These are phyloP conservation scores for Myripristis murdjan DNA, from an alignment of 2,797 vertebrate species.

Conservation along the genomic window DNA sequence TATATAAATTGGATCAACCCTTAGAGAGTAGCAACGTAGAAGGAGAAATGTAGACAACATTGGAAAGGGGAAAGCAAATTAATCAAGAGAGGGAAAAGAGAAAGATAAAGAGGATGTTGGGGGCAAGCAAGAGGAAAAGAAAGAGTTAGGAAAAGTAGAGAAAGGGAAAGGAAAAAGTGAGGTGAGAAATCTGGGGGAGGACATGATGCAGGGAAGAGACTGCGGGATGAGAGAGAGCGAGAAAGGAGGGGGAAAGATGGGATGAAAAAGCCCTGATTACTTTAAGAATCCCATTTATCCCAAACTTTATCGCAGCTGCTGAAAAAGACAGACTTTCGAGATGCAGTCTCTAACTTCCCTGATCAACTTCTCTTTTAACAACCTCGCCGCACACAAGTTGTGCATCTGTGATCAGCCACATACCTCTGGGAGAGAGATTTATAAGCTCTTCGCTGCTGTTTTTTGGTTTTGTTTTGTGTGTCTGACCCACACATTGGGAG, in stretches of 20 bases:
- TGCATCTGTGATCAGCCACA: neutral
- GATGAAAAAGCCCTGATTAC: constrained; percentile 17
- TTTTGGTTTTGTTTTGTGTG: too few relatives aligned
- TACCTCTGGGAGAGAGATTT: constrained; percentile 10
- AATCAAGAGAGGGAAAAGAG: constrained; percentile 30
- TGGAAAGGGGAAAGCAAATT: constrained; percentile 6
- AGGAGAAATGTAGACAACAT: neutral
- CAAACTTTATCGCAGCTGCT: constrained; percentile 18
- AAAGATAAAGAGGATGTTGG: neutral
- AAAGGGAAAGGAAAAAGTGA: constrained; percentile 35
- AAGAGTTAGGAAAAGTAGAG: constrained; percentile 41
- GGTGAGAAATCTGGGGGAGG: constrained; percentile 59
- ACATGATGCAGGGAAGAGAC: constrained; percentile 19
- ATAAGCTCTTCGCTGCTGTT: constrained; percentile 5
- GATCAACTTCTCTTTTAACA: constrained; percentile 16
- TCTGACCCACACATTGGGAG: neutral
- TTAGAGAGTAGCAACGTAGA: constrained; percentile 28
- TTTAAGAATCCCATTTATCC: constrained; percentile 14
- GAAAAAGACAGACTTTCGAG: neutral
- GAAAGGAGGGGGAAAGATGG: constrained; percentile 9
- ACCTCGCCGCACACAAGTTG: constrained; percentile 10
- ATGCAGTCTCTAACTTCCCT: neutral
- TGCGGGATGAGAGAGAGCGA: constrained; percentile 8
- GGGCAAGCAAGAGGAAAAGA: constrained; percentile 31
- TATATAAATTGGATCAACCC: constrained; percentile 64